These are phyloP conservation scores for Willisornis vidua DNA, from an alignment of 2,113 vertebrate genomes.

Conservation along the genomic window DNA sequence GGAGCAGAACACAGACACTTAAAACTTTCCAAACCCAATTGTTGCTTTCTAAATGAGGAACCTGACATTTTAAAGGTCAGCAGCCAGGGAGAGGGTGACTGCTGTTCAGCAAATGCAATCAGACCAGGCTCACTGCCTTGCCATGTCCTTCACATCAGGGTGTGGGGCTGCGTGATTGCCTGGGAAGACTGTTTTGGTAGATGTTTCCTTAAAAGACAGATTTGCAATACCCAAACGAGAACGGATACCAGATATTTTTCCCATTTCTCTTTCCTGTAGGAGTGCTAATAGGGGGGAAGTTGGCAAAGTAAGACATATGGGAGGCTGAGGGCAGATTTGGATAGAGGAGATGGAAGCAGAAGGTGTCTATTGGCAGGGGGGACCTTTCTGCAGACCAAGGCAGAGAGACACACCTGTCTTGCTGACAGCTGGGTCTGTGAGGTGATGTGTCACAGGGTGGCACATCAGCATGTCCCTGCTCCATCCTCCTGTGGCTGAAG, in stretches of 20 bases:
- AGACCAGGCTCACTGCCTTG: neutral
- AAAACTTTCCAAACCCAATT: neutral
- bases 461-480: neutral
- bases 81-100: neutral
- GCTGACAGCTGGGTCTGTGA: fast-evolving
- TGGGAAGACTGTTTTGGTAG: neutral
- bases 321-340: neutral
- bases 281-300: neutral
- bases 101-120: neutral
- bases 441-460: fast-evolving
- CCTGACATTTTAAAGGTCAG: slow-evolving; percentile 60
- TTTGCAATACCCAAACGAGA: neutral
- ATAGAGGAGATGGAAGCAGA: neutral
- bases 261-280: neutral
- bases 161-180: neutral
- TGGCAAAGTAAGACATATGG: fast-evolving
- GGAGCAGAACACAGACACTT: neutral
- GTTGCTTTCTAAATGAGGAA: slow-evolving; percentile 23
- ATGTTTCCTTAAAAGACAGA: neutral
- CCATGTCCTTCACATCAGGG: fast-evolving
- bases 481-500: neutral
- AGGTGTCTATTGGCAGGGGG: fast-evolving
- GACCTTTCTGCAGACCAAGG: neutral
- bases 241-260: neutral
- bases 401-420: neutral